These are phyloP conservation scores for Chamaetylas fuelleborni DNA, from an alignment of 2,113 vertebrate species.

Conservation along the genomic window DNA sequence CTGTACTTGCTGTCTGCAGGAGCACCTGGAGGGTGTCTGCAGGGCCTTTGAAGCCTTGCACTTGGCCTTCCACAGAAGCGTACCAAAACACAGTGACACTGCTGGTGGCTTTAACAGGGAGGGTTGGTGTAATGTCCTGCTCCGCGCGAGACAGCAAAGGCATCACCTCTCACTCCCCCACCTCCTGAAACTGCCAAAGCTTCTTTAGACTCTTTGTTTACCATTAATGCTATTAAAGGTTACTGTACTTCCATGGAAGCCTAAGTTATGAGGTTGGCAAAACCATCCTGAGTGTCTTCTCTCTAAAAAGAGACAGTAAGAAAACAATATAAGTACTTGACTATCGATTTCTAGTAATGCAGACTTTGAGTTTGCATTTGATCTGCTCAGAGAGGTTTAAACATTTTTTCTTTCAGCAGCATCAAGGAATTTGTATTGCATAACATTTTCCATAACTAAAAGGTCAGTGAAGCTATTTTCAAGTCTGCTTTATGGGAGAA, in stretches of 20 bases:
- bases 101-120: neutral
- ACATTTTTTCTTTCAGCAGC: neutral
- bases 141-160: neutral
- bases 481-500: neutral
- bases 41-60: neutral
- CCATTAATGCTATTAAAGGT: rapidly evolving
- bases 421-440: neutral
- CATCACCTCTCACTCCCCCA: neutral
- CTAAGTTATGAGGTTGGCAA: neutral
- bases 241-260: neutral
- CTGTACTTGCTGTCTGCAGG: neutral
- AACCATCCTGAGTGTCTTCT: neutral
- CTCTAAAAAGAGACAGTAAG: neutral
- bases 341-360: neutral
- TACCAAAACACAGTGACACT: neutral
- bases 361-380: neutral
- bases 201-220: neutral
- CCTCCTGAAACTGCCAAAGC: neutral
- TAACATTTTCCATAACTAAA: neutral
- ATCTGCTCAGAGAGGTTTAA: neutral
- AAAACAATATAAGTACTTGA: neutral
- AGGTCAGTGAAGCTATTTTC: neutral
- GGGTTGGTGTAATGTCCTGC: neutral
- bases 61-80: neutral
- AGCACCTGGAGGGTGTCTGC: neutral